These are phyloP conservation scores for Nephrotoma appendiculata DNA, from an alignment of 2,888 invertebrate genomes.

Conservation along the genomic window DNA sequence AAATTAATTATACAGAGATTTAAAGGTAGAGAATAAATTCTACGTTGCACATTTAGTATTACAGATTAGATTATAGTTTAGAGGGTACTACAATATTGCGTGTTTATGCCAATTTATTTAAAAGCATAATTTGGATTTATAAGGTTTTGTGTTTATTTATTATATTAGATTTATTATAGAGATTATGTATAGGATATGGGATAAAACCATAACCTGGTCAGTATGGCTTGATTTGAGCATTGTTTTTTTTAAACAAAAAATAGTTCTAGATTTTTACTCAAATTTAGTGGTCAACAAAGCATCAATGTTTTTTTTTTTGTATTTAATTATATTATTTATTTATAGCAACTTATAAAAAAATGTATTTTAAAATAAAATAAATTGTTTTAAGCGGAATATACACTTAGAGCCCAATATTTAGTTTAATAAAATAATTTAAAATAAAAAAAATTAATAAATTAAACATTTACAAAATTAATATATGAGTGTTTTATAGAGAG, in stretches of 20 bases:
- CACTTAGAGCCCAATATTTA: background rate
- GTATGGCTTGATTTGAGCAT: background rate
- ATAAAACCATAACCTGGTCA: background rate
- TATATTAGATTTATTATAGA: too few relatives aligned
- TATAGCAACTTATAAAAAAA: background rate
- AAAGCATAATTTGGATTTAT: background rate
- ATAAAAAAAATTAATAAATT: constrained; percentile 3
- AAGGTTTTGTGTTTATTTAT: background rate
- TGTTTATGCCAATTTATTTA: background rate
- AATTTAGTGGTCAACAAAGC: background rate
- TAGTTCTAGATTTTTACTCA: background rate
- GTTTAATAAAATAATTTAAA: background rate
- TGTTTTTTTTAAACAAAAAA: background rate
- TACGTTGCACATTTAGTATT: background rate
- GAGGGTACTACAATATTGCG: background rate
- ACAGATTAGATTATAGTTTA: background rate
- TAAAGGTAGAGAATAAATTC: background rate
- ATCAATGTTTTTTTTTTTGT: background rate
- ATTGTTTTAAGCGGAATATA: background rate
- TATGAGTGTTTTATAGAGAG: constrained; percentile 5
- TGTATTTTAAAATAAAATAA: background rate
- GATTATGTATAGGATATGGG: background rate
- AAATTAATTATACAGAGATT: background rate
- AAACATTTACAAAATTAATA: constrained; percentile 9
- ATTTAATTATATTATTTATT: background rate